These are phyloP conservation scores for Mylabris phalerata DNA, from an alignment of 1,140 invertebrate species.

Conservation along the genomic window DNA sequence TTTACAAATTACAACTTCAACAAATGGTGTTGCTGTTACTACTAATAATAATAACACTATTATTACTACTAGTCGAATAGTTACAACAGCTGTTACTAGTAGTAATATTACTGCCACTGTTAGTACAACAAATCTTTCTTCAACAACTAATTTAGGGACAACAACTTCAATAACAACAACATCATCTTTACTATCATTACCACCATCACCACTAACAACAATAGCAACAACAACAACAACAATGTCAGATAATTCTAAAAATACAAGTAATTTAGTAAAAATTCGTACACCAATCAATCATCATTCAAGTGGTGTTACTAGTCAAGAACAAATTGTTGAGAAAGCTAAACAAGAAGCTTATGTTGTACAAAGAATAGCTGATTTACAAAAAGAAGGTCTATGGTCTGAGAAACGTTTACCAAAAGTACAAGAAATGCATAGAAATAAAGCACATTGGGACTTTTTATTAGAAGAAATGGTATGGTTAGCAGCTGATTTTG, in stretches of 20 bases:
- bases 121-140: too few relatives aligned
- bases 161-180: slow-evolving; percentile 32
- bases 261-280: slow-evolving; percentile 1
- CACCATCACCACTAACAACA: slow-evolving; percentile 27
- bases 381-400: slow-evolving; percentile 82
- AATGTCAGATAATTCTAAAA: neutral
- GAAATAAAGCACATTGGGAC: slow-evolving; percentile 96
- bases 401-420: slow-evolving; percentile 90
- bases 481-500: slow-evolving; percentile 96
- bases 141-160: too few relatives aligned
- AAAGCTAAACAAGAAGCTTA: slow-evolving; percentile 91
- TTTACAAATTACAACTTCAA: slow-evolving; percentile 2
- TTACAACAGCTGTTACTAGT: too few relatives aligned
- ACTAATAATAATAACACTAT: too few relatives aligned
- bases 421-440: slow-evolving; percentile 82
- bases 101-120: too few relatives aligned
- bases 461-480: slow-evolving; percentile 97
- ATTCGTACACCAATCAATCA: slow-evolving; percentile 11
- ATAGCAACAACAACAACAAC: slow-evolving; percentile 10
- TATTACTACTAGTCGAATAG: too few relatives aligned
- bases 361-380: slow-evolving; percentile 84
- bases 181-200: slow-evolving; percentile 34
- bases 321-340: slow-evolving; percentile 72
- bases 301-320: slow-evolving; percentile 16
- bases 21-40: too few relatives aligned